Evolutionary conservation across 2,888 invertebrate species (phyloP), one percentile per base, ranked within the genome.

Genomic region (Philereme vetulata): DNA sequence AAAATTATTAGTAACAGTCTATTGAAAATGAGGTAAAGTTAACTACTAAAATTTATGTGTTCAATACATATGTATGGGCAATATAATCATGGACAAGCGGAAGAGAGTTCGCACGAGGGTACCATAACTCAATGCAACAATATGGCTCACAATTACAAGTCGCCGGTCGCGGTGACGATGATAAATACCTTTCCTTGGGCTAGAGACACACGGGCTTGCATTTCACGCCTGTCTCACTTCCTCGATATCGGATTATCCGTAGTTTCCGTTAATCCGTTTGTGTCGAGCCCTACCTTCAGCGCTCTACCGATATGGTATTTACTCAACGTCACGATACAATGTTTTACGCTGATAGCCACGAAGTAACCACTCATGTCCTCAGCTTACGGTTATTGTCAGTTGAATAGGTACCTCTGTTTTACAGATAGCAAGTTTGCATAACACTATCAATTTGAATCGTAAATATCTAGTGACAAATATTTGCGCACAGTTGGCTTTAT

Each of bases 121-220:
- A 74, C 82, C 80, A 90, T 92, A 90, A 88, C 82, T 91, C 87
- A 90, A 78, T 74, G 82, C 81, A 86, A 89, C 90, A 89, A 88
- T 89, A 88, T 86, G 80, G 86, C 84, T 77, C 78, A 89, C 89
- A 90, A 91, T 90, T 90, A 90, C 90, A 85, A 87, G 86, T 81
- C 83, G 72, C 81, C 76, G 74, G 80, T 76, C 77, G 71, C 74
- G 84, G 83, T 88, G 90, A 91, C 87, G 91, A 91, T 90, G 90
- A 92, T 86, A 88, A 88, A 92, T 90, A 77, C 75, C 78, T 78
- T 85, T 88, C 84, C 85, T 84, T 86, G 77, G 81, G 81, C 82
- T 75, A 80, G 79, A 75, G 82, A 85, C 85, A 84, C 77, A 81
- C 75, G 74, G 72, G 72, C 70, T 65, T 71, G 55, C 55, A 70